Conservation (phyloP, 2,888 invertebrate genomes). For the Andrena camellia region DNA sequence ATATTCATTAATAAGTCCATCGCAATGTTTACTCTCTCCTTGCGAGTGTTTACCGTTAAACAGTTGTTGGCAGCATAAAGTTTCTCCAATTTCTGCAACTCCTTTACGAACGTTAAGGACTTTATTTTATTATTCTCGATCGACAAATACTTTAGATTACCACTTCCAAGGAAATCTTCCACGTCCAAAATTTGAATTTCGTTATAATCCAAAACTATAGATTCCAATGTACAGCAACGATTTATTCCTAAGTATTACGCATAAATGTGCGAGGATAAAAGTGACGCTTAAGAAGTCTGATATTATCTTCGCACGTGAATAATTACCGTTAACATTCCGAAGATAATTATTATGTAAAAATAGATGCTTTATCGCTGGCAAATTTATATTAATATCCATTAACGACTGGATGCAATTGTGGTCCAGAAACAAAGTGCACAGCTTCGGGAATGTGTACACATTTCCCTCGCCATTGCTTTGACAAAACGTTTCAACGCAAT, state of each 20-base stretch:
- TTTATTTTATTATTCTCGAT: constrained; percentile 71
- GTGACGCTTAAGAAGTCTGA: neutral
- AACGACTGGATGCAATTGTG: constrained; percentile 67
- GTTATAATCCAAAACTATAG: constrained; percentile 68
- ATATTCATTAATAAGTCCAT: neutral
- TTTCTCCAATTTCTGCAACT: constrained; percentile 59
- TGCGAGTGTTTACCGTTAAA: constrained; percentile 62
- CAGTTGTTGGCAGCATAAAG: constrained; percentile 70
- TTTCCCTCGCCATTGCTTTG: neutral
- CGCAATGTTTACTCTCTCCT: neutral
- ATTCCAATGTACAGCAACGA: constrained; percentile 59
- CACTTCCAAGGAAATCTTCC: constrained; percentile 53
- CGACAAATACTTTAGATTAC: constrained; percentile 62
- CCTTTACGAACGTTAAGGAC: constrained; percentile 58
- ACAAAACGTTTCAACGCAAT: constrained; percentile 61
- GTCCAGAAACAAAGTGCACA: constrained; percentile 68
- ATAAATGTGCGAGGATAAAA: neutral
- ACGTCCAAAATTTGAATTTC: constrained; percentile 57
- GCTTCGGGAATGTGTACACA: constrained; percentile 51
- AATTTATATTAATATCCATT: constrained; percentile 43
- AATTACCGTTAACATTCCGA: constrained; percentile 64
- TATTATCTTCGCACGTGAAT: neutral
- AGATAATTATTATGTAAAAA: constrained; percentile 71
- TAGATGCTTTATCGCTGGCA: constrained; percentile 67
- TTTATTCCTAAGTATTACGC: constrained; percentile 56